Evolutionary conservation across 2,797 vertebrate species (phyloP).

Genomic region (Poecilia picta): DNA sequence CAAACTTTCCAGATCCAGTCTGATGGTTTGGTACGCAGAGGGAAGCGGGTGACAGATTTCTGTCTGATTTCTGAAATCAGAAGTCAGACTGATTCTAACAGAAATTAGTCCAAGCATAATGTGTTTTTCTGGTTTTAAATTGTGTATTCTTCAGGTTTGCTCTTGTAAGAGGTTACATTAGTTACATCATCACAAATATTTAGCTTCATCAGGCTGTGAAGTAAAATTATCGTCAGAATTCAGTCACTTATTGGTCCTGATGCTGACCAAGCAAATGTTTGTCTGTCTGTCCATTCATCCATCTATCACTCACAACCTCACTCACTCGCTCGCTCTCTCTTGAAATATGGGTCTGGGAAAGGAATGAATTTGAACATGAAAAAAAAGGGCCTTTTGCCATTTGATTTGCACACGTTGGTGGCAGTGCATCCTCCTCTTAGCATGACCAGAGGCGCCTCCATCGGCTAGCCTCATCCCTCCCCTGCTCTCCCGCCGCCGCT

Average conservation of each 20-base stretch:
- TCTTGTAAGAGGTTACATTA: not conserved
- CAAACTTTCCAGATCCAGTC: not conserved
- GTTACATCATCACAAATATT: not conserved
- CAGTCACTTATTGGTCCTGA: not conserved
- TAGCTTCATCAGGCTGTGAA: not conserved
- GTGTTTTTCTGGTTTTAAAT: not conserved
- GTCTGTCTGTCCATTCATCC: not conserved
- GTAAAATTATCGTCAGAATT: not conserved
- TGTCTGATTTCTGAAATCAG: not conserved
- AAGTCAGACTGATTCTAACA: too few species aligned
- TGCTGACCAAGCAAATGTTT: not conserved
- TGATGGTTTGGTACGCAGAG: not conserved
- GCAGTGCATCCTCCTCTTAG: constrained; percentile 76
- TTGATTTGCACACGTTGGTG: constrained; percentile 48
- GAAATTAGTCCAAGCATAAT: not conserved
- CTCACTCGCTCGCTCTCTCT: not conserved
- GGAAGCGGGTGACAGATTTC: not conserved
- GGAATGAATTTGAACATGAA: constrained; percentile 11
- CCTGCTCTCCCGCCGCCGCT: constrained; percentile 31
- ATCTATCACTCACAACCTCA: not conserved
- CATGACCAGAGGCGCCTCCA: constrained; percentile 74
- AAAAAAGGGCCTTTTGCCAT: constrained; percentile 7
- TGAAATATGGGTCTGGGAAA: not conserved
- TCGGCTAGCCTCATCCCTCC: constrained; percentile 45
- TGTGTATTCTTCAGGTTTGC: not conserved